phyloP scores from a whole-genome alignment of 1,140 invertebrate genomes.

The Saccostrea glomerata region DNA sequence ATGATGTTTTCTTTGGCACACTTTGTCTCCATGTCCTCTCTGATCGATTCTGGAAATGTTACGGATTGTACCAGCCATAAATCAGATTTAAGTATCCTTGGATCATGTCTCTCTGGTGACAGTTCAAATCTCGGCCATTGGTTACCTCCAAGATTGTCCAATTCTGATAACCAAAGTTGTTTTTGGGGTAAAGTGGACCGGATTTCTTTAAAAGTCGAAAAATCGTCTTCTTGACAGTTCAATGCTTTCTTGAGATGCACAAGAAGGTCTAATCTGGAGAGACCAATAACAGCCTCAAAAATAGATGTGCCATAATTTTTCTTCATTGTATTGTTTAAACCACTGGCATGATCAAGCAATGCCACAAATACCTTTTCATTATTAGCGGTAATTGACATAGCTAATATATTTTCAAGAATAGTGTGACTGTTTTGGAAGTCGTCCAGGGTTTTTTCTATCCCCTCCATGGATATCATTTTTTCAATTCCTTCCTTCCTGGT shows the following conservation, averaged over 20 bases:
- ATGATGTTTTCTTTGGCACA: neutral
- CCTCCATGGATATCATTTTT: constrained; percentile 10
- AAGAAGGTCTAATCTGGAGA: neutral
- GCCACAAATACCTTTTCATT: neutral
- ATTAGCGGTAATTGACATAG: neutral
- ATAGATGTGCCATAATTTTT: neutral
- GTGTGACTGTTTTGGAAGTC: neutral
- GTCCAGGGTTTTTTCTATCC: neutral
- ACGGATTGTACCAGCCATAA: constrained; percentile 23
- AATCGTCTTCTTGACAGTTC: constrained; percentile 14
- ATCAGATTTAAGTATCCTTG: constrained; percentile 40
- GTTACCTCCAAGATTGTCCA: constrained; percentile 25
- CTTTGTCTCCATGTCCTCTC: constrained; percentile 23
- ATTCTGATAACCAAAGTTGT: constrained; percentile 23
- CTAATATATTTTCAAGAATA: constrained; percentile 19
- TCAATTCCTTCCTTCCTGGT: neutral
- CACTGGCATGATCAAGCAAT: neutral
- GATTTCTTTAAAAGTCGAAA: constrained; percentile 30
- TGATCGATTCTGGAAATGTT: neutral
- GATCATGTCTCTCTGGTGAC: neutral
- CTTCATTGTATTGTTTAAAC: constrained; percentile 12
- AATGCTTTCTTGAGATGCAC: neutral
- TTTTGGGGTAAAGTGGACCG: constrained; percentile 26
- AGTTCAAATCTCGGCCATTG: neutral
- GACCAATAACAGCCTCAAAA: constrained; percentile 39